Evolutionary conservation across 1,140 invertebrate species (phyloP).

Genomic region (Brevipalpus yothersi): DNA sequence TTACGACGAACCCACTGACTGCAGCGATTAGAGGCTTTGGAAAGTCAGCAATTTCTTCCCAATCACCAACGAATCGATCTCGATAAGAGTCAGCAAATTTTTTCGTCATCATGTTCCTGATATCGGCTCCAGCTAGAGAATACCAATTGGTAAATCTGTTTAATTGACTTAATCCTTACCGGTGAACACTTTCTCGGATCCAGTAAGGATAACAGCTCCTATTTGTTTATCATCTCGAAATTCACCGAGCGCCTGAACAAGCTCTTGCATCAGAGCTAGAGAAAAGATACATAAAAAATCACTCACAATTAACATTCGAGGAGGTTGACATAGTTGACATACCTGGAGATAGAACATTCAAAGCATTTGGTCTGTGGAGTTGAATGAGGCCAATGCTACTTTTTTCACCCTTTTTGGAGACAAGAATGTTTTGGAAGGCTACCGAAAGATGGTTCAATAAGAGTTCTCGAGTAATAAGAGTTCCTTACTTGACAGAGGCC

Average conservation of each 20-base stretch:
- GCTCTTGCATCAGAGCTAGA: constrained; percentile 45
- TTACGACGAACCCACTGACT: constrained; percentile 88
- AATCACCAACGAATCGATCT: constrained; percentile 47
- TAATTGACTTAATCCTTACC: constrained; percentile 22
- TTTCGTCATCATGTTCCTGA: constrained; percentile 79
- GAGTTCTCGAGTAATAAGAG: too few species aligned
- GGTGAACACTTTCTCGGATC: constrained; percentile 85
- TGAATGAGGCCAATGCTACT: constrained; percentile 75
- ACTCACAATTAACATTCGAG: background rate
- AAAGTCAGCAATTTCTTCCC: constrained; percentile 44
- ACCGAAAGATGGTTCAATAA: too few species aligned
- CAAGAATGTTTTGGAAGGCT: constrained; percentile 3
- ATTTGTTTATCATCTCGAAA: constrained; percentile 51
- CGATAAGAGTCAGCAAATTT: constrained; percentile 43
- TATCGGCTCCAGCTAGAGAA: constrained; percentile 55
- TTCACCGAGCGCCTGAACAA: constrained; percentile 40
- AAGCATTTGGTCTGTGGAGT: constrained; percentile 65
- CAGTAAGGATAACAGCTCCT: constrained; percentile 75
- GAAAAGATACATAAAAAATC: background rate
- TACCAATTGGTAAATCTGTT: background rate
- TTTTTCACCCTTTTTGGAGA: constrained; percentile 50
- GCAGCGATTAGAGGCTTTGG: constrained; percentile 94
- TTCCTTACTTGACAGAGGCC: too few species aligned
- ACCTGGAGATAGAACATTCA: constrained; percentile 78
- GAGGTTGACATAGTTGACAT: background rate